A percentile compares a stretch with the other conserved stretches of the same genome.
Evolutionary conservation across 2,888 invertebrate species (phyloP).

Genomic region (Poecilus cupreus): DNA sequence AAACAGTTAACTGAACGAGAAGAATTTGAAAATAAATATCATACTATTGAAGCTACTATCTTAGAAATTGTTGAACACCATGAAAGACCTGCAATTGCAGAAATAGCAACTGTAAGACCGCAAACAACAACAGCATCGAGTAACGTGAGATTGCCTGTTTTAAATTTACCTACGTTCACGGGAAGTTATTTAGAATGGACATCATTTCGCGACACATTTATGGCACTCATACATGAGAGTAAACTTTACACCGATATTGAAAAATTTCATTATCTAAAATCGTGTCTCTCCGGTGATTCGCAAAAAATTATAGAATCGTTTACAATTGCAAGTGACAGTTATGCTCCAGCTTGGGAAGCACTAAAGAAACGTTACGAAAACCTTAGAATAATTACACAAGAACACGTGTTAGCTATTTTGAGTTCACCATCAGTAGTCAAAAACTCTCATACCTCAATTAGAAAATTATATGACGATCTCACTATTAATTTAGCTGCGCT

Average conservation of each 20-base stretch:
- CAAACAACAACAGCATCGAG: neutral
- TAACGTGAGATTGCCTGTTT: neutral
- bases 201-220: neutral
- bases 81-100: neutral
- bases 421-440: neutral
- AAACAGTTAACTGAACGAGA: neutral
- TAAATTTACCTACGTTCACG: neutral
- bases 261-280: neutral
- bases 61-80: too few relatives aligned
- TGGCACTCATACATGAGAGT: neutral
- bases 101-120: neutral
- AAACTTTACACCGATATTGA: neutral
- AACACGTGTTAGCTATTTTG: neutral
- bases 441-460: neutral
- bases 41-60: neutral
- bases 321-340: too few relatives aligned
- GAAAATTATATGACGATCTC: neutral
- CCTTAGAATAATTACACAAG: neutral
- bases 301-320: neutral
- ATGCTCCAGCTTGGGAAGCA: too few relatives aligned
- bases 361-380: neutral
- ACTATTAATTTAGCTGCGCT: neutral
- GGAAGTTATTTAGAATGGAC: neutral
- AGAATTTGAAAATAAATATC: neutral
- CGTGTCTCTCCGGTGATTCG: neutral